Evolutionary conservation across 2,888 invertebrate species (phyloP).

Genomic region (Belgica antarctica): DNA sequence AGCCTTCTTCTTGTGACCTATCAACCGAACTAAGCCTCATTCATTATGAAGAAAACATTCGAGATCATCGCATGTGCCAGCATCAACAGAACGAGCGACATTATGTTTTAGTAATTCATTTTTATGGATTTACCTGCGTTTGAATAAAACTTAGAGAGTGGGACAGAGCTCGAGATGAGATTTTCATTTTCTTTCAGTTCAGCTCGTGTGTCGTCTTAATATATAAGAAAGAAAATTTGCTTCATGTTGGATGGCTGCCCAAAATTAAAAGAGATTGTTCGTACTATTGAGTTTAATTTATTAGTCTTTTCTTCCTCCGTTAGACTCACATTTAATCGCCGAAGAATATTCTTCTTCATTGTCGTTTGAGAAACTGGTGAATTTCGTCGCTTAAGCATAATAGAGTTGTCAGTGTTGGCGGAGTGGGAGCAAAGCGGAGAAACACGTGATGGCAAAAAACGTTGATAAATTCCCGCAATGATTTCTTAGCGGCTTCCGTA

Average conservation of each 20-base stretch:
- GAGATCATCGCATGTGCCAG: background rate
- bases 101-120: constrained; percentile 37
- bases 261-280: constrained; percentile 21
- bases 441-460: background rate
- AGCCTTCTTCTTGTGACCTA: background rate
- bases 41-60: constrained; percentile 12
- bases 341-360: background rate
- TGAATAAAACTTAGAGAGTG: constrained; percentile 22
- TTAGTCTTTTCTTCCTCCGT: constrained; percentile 29
- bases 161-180: background rate
- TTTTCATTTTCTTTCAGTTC: constrained; percentile 4
- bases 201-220: constrained; percentile 30
- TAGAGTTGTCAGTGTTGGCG: background rate
- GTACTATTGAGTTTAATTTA: constrained; percentile 42
- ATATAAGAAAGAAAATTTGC: constrained; percentile 7
- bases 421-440: background rate
- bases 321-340: constrained; percentile 31
- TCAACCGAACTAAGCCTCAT: background rate
- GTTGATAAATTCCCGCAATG: constrained; percentile 14
- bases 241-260: constrained; percentile 38
- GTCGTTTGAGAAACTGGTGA: constrained; percentile 15
- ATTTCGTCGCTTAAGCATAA: background rate
- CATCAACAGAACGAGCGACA: background rate
- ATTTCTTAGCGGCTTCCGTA: constrained; percentile 13
- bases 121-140: constrained; percentile 43